Evolutionary conservation across 2,797 vertebrate genomes (phyloP).

Genomic region (Karalla daura): DNA sequence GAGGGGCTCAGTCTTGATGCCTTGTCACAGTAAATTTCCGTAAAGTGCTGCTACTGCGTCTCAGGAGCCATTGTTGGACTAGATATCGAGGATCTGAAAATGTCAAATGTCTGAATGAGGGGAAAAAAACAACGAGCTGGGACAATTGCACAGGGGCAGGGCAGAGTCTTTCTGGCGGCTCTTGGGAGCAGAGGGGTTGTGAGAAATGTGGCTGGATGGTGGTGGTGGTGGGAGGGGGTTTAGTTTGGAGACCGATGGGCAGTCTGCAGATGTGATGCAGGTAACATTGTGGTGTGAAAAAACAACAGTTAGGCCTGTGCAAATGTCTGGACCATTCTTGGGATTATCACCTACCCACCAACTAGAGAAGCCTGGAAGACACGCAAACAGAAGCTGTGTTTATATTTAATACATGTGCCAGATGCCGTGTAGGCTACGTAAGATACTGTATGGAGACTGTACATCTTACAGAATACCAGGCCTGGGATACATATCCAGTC

Average conservation of each 20-base stretch:
- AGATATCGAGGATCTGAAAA: slow-evolving; percentile 52
- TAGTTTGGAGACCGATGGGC: slow-evolving; percentile 64
- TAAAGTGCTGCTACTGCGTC: slow-evolving; percentile 63
- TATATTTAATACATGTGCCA: slow-evolving; percentile 25
- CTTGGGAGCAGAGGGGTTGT: slow-evolving; percentile 46
- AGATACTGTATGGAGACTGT: not conserved
- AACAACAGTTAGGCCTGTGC: slow-evolving; percentile 84
- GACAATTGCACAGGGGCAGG: slow-evolving; percentile 34
- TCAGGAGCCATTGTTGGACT: slow-evolving; percentile 66
- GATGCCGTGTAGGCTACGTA: slow-evolving; percentile 7
- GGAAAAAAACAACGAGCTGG: slow-evolving; percentile 53
- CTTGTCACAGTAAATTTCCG: slow-evolving; percentile 75
- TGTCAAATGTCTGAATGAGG: slow-evolving; percentile 43
- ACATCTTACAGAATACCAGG: slow-evolving; percentile 34
- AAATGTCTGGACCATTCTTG: slow-evolving; percentile 79
- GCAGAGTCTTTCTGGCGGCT: slow-evolving; percentile 41
- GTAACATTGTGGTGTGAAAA: slow-evolving; percentile 83
- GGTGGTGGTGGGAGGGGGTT: too few relatives aligned
- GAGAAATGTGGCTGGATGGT: slow-evolving; percentile 59
- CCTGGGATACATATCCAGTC: slow-evolving; percentile 5
- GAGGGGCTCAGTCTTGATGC: slow-evolving; percentile 63
- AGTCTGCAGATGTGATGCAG: slow-evolving; percentile 84
- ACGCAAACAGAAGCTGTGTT: slow-evolving; percentile 53
- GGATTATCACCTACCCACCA: slow-evolving; percentile 80
- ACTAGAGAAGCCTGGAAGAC: slow-evolving; percentile 65